phyloP scores from a whole-genome alignment of 1,140 invertebrate species.

The Drosophila pallidifrons region DNA sequence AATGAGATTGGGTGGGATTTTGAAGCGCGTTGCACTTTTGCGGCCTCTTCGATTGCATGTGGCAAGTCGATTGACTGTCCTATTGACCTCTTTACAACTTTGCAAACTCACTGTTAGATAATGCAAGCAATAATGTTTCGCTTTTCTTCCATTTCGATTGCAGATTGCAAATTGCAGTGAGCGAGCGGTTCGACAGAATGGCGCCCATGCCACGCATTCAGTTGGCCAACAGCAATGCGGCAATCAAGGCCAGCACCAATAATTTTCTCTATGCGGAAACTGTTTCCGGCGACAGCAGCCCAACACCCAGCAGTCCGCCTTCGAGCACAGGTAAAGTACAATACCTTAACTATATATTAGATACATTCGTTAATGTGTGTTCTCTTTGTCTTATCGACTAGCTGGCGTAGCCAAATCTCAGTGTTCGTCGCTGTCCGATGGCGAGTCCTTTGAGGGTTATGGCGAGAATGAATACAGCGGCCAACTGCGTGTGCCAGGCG shows the following conservation, averaged over 20 bases:
- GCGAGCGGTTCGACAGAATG: slow-evolving; percentile 49
- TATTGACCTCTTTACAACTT: slow-evolving; percentile 58
- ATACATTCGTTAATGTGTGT: neutral
- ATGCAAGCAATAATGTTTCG: slow-evolving; percentile 19
- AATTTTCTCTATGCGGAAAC: slow-evolving; percentile 77
- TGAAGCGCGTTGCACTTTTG: slow-evolving; percentile 27
- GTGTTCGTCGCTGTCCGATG: slow-evolving; percentile 88
- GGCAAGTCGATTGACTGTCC: slow-evolving; percentile 48
- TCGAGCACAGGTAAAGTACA: slow-evolving; percentile 75
- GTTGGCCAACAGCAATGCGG: slow-evolving; percentile 56
- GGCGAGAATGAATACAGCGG: slow-evolving; percentile 86
- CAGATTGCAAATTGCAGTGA: slow-evolving; percentile 4
- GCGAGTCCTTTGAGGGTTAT: slow-evolving; percentile 89
- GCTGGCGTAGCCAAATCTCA: slow-evolving; percentile 85
- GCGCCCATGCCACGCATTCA: slow-evolving; percentile 82
- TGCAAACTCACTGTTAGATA: slow-evolving; percentile 17
- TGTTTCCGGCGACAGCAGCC: slow-evolving; percentile 79
- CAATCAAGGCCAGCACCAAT: slow-evolving; percentile 70
- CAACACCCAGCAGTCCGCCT: slow-evolving; percentile 80
- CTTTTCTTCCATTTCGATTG: slow-evolving; percentile 30
- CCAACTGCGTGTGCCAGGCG: slow-evolving; percentile 31
- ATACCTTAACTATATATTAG: neutral
- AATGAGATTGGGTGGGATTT: neutral
- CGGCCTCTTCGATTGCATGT: slow-evolving; percentile 50
- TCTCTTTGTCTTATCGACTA: slow-evolving; percentile 1